phyloP scores from a whole-genome alignment of 2,888 invertebrate species.

The Erebia ligea region DNA sequence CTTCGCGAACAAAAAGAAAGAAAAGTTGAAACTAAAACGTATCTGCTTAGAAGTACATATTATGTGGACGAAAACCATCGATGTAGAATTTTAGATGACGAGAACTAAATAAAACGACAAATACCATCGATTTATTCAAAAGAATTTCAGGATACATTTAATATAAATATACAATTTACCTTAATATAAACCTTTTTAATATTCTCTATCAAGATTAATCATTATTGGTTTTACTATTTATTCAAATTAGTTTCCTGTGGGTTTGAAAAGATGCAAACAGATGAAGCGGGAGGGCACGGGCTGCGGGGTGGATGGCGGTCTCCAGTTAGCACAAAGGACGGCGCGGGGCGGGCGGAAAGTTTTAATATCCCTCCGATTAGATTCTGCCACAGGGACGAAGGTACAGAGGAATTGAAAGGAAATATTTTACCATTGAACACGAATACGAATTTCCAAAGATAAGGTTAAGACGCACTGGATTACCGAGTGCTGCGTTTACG shows the following conservation, averaged over 20 bases:
- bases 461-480: slow-evolving; percentile 57
- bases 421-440: slow-evolving; percentile 67
- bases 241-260: slow-evolving; percentile 42
- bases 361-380: slow-evolving; percentile 82
- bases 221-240: slow-evolving; percentile 39
- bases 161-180: not conserved
- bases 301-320: slow-evolving; percentile 53
- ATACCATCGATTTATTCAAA: not conserved
- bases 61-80: not conserved
- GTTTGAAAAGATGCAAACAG: slow-evolving; percentile 57
- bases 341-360: slow-evolving; percentile 70
- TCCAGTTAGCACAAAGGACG: slow-evolving; percentile 64
- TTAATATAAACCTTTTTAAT: too few species aligned
- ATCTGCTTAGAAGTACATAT: not conserved
- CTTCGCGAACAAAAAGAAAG: not conserved
- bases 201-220: not conserved
- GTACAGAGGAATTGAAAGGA: slow-evolving; percentile 61
- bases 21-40: not conserved
- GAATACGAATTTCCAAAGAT: slow-evolving; percentile 68
- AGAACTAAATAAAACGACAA: not conserved
- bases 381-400: slow-evolving; percentile 71
- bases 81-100: too few species aligned
- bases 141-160: not conserved
- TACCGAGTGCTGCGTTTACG: slow-evolving; percentile 42
- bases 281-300: slow-evolving; percentile 48